Evolutionary conservation across 1,140 invertebrate species (phyloP).

Genomic region (Plutomurus gul): DNA sequence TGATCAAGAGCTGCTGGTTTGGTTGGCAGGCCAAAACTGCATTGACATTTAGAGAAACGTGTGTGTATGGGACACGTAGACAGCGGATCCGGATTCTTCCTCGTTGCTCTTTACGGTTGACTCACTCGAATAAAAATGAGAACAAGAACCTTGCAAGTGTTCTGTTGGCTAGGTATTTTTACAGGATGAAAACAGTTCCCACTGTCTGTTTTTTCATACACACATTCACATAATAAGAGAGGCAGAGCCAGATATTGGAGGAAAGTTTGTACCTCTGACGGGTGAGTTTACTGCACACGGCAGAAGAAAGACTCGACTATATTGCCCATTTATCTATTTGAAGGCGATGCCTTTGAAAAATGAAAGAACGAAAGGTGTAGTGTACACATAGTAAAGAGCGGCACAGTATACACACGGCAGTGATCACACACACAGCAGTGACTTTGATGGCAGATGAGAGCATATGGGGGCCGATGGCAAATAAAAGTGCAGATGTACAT

Average conservation of each 20-base stretch:
- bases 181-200: background rate
- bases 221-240: no score
- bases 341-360: conserved; percentile 5
- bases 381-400: no score
- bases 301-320: no score
- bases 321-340: no score
- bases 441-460: conserved; percentile 29
- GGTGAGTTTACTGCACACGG: background rate
- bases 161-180: background rate
- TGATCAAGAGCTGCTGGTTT: no score
- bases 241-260: background rate
- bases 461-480: conserved; percentile 34
- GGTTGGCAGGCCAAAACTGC: no score
- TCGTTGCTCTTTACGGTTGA: background rate
- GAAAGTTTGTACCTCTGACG: background rate
- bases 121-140: background rate
- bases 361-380: background rate
- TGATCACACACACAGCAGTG: no score
- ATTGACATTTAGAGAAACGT: no score
- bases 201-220: background rate
- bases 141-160: background rate
- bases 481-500: conserved; percentile 41
- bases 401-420: no score
- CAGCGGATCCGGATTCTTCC: no score
- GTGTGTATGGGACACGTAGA: background rate